Conservation (phyloP, 2,888 invertebrate species). For the Aphodius sticticus region DNA sequence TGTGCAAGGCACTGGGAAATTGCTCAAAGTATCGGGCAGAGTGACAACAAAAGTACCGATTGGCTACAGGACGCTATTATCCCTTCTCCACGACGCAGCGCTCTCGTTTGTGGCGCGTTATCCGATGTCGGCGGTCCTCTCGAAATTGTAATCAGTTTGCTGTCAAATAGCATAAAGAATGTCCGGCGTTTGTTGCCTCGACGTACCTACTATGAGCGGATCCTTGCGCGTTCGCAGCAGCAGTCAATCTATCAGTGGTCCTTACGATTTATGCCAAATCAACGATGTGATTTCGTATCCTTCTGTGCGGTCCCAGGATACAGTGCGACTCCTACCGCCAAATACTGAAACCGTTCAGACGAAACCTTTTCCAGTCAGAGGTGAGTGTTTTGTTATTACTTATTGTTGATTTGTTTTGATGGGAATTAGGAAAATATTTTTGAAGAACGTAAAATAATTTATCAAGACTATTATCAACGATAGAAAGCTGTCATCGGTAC, state of each 20-base stretch:
- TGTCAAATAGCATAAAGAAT: constrained; percentile 41
- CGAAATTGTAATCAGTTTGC: constrained; percentile 23
- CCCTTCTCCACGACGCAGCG: not conserved
- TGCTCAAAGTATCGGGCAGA: not conserved
- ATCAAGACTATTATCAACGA: too few species aligned
- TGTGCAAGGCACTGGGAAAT: not conserved
- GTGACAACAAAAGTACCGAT: not conserved
- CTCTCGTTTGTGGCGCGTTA: not conserved
- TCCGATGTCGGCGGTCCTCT: not conserved
- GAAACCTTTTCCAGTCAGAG: constrained; percentile 87
- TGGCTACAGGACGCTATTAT: not conserved
- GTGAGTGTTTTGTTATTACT: constrained; percentile 60
- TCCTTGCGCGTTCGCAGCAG: constrained; percentile 58
- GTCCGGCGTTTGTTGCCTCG: constrained; percentile 54
- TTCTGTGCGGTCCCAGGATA: constrained; percentile 76
- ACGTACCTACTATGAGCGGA: constrained; percentile 52
- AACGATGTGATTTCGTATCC: constrained; percentile 63
- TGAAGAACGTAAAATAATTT: too few species aligned
- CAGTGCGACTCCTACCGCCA: constrained; percentile 74
- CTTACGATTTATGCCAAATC: constrained; percentile 50
- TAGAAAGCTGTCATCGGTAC: too few species aligned
- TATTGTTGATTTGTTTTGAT: too few species aligned
- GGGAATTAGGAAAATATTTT: too few species aligned
- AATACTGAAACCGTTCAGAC: constrained; percentile 87
- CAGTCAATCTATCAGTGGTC: constrained; percentile 43